phyloP scores from a whole-genome alignment of 2,113 vertebrate genomes.

The zebrafish (Danio rerio) region DNA sequence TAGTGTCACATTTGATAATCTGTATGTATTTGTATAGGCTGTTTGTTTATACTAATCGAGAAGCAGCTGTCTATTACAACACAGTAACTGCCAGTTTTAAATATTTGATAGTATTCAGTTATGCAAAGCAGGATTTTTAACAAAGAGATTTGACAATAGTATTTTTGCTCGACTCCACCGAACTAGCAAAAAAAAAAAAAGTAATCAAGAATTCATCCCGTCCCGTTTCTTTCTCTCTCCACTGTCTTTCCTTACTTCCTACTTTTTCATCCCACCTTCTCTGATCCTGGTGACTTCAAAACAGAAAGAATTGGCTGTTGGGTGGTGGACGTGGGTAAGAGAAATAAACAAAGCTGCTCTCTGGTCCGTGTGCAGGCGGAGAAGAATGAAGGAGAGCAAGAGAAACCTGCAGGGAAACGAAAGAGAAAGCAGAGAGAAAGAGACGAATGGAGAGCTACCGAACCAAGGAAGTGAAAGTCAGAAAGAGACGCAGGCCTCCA shows the following conservation, averaged over 20 bases:
- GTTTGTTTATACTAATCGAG: background rate
- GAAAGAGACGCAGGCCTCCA: slow-evolving; percentile 21
- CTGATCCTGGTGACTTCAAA: slow-evolving; percentile 62
- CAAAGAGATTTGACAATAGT: too few species aligned
- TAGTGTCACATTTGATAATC: too few species aligned
- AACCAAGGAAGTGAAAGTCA: slow-evolving; percentile 33
- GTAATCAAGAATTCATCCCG: background rate
- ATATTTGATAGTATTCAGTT: background rate
- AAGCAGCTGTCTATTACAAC: background rate
- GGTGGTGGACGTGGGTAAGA: slow-evolving; percentile 55
- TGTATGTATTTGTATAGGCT: background rate
- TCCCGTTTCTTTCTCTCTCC: background rate
- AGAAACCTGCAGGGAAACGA: slow-evolving; percentile 46
- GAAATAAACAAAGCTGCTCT: slow-evolving; percentile 65
- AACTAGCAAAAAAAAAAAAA: background rate
- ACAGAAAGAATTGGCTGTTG: slow-evolving; percentile 60
- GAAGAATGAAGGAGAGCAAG: slow-evolving; percentile 47
- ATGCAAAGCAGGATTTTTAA: too few species aligned
- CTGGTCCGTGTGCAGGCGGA: slow-evolving; percentile 56
- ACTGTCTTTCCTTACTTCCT: slow-evolving; percentile 8
- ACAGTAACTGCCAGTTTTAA: background rate
- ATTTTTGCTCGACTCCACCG: too few species aligned
- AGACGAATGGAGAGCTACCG: slow-evolving; percentile 16
- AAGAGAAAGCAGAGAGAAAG: slow-evolving; percentile 18
- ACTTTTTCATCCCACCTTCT: slow-evolving; percentile 41